Conservation (phyloP, 2,888 invertebrate genomes). For the Aphidoletes aphidimyza region DNA sequence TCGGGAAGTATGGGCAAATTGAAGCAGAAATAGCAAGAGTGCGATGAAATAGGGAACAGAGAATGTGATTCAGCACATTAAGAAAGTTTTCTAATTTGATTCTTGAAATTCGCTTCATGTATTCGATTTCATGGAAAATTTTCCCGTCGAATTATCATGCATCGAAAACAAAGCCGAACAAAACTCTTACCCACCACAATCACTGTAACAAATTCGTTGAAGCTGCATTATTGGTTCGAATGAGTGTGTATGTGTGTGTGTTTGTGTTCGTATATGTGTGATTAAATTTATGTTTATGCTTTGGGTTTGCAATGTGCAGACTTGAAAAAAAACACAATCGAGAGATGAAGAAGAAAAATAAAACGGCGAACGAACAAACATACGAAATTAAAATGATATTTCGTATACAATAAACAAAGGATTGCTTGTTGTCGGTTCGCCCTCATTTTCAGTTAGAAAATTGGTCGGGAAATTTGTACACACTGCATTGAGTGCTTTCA, state of each 20-base stretch:
- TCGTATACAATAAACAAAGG: not conserved
- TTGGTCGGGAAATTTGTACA: not conserved
- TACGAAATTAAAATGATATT: not conserved
- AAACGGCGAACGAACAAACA: not conserved
- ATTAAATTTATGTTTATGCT: constrained; percentile 34
- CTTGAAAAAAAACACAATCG: not conserved
- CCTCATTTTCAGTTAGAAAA: not conserved
- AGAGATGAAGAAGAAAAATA: not conserved
- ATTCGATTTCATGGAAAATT: constrained; percentile 16
- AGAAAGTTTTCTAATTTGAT: constrained; percentile 43
- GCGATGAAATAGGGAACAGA: not conserved
- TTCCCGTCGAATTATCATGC: constrained; percentile 18
- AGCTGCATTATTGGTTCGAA: constrained; percentile 1
- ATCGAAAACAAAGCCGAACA: not conserved
- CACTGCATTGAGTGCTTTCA: not conserved
- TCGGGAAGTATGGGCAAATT: too few relatives aligned
- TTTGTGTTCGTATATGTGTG: not conserved
- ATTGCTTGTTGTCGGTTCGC: not conserved
- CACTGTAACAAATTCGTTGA: constrained; percentile 11
- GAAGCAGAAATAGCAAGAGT: too few relatives aligned
- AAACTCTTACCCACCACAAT: not conserved
- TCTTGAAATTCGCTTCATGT: not conserved
- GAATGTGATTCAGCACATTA: constrained; percentile 33
- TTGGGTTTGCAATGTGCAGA: not conserved
- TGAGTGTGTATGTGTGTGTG: constrained; percentile 2